Evolutionary conservation across 2,888 invertebrate species (phyloP).

Genomic region (Lymantria dispar): DNA sequence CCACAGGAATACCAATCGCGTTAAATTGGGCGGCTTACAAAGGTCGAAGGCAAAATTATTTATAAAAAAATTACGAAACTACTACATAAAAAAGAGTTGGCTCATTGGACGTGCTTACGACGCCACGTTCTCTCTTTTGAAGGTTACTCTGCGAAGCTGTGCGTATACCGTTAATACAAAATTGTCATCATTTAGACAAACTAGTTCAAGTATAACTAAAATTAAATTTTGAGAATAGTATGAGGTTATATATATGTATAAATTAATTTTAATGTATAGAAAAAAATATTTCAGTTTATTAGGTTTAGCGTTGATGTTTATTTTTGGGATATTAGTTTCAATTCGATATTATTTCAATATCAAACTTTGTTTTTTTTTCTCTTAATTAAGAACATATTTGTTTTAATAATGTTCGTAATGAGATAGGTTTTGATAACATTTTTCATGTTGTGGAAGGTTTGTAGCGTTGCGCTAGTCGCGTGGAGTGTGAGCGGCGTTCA

Average conservation of each 20-base stretch:
- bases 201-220: slow-evolving; percentile 51
- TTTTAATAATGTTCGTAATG: background rate
- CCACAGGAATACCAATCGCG: slow-evolving; percentile 77
- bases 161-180: slow-evolving; percentile 71
- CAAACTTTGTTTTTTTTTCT: too few relatives aligned
- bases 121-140: slow-evolving; percentile 78
- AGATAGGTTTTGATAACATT: too few relatives aligned
- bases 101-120: slow-evolving; percentile 76
- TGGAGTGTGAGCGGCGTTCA: slow-evolving; percentile 27
- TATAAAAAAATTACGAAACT: slow-evolving; percentile 76
- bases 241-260: background rate
- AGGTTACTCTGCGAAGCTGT: slow-evolving; percentile 65
- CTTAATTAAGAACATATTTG: background rate
- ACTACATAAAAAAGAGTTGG: slow-evolving; percentile 74
- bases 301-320: too few relatives aligned
- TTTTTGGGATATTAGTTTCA: too few relatives aligned
- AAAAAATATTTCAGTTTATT: too few relatives aligned
- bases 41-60: slow-evolving; percentile 79
- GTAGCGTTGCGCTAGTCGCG: slow-evolving; percentile 23
- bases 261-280: too few relatives aligned
- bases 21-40: slow-evolving; percentile 75
- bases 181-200: slow-evolving; percentile 38
- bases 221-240: slow-evolving; percentile 25
- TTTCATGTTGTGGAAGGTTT: slow-evolving; percentile 3
- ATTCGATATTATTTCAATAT: too few relatives aligned